These are phyloP conservation scores for Brienomyrus brachyistius DNA, from an alignment of 2,113 vertebrate genomes.

Conservation along the genomic window DNA sequence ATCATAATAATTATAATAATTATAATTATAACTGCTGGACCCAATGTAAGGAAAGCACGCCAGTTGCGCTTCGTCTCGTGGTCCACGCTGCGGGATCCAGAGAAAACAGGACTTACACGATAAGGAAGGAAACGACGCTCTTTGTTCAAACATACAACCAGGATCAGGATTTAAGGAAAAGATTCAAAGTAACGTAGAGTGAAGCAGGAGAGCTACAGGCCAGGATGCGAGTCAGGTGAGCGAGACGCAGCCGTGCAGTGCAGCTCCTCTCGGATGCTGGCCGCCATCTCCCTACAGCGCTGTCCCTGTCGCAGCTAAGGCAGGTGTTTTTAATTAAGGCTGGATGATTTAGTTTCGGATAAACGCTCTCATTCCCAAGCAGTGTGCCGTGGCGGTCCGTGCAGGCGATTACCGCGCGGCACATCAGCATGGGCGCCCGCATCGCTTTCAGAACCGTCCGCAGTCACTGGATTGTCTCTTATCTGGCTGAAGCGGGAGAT, in stretches of 20 bases:
- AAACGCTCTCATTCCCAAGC: background rate
- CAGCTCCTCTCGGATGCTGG: background rate
- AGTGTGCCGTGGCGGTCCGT: background rate
- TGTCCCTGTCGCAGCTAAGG: background rate
- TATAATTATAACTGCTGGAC: background rate
- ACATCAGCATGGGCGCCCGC: background rate
- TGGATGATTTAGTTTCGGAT: background rate
- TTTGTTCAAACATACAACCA: background rate
- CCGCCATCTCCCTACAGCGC: background rate
- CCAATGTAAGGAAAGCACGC: background rate
- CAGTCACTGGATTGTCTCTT: background rate
- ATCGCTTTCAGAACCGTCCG: background rate
- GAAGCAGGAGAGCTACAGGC: background rate
- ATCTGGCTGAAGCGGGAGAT: background rate
- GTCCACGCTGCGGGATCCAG: background rate
- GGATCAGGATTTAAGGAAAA: background rate
- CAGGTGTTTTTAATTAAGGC: conserved; percentile 11
- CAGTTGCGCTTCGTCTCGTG: background rate
- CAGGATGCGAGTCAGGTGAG: background rate
- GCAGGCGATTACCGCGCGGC: background rate
- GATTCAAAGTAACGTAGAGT: background rate
- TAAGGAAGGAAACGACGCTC: background rate
- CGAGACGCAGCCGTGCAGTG: background rate
- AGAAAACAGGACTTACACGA: too few relatives aligned
- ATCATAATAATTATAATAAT: background rate